Conservation (phyloP, 2,113 vertebrate genomes). For the Nerophis lumbriciformis region DNA sequence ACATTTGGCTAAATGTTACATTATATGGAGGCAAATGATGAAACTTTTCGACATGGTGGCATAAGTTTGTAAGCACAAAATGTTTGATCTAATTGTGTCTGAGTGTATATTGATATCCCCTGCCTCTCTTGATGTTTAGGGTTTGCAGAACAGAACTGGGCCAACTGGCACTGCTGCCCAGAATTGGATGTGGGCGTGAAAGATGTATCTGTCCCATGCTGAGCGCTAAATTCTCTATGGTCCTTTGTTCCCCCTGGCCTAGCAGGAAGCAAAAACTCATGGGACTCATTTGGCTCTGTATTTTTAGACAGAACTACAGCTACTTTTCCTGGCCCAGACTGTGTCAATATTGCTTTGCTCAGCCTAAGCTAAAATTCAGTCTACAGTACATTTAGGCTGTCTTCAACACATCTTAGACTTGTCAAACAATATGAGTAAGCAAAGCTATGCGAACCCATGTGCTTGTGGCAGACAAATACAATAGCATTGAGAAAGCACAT, state of each 20-base stretch:
- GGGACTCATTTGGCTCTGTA: constrained; percentile 55
- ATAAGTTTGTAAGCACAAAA: constrained; percentile 35
- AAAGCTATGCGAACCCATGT: neutral
- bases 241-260: constrained; percentile 59
- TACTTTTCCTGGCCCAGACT: constrained; percentile 39
- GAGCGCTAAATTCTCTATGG: constrained; percentile 55
- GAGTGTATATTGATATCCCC: constrained; percentile 49
- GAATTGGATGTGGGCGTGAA: constrained; percentile 34
- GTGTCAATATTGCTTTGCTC: constrained; percentile 25
- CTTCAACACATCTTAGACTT: neutral
- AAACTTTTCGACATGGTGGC: constrained; percentile 18
- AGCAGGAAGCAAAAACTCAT: constrained; percentile 61
- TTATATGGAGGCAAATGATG: constrained; percentile 16
- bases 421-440: neutral
- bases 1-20: constrained; percentile 39
- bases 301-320: constrained; percentile 38
- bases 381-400: constrained; percentile 4
- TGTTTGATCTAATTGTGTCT: constrained; percentile 34
- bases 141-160: constrained; percentile 42
- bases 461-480: neutral
- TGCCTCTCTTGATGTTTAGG: constrained; percentile 40
- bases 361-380: constrained; percentile 15
- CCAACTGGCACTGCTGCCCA: constrained; percentile 35
- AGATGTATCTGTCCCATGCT: constrained; percentile 60
- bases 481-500: neutral